Base-by-base conservation (phyloP, 2,888 invertebrate species). In the Chalcis sispes region DNA sequence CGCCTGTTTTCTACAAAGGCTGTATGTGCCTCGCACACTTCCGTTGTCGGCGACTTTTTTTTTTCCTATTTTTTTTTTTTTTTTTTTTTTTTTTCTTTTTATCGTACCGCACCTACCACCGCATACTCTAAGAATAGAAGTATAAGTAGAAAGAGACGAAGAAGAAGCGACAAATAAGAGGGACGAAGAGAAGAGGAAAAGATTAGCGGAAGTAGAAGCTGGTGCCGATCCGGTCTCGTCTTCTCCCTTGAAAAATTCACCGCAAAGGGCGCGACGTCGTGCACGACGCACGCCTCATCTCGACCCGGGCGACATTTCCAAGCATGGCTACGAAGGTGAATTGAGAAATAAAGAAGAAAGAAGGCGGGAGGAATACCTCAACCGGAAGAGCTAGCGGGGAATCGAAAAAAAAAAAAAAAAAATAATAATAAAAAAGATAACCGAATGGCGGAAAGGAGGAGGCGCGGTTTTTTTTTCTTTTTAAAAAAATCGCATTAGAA, bases 191-290 rank as follows among this genome's bases (percentile, higher is more conserved):
- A 7, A 27, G 29, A 48, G 13, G 50, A 23, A 72, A 67, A 67
- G 52, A 46, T 64, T 65, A 69, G 67, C 67, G 72, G 72, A 77
- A 64, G 72, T 54, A 65, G 48, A 59, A n/a, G 29, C 36, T 48
- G 18, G 15, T 25, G 46, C 18, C 54, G 20, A 18, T 1, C 18
- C 8, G 42, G 25, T 2, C n/a, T 18, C 7, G 27, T n/a, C n/a
- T n/a, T n/a, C n/a, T n/a, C n/a, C n/a, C n/a, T n/a, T n/a, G n/a
- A n/a, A n/a, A n/a, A n/a, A n/a, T 18, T 8, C 18, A 18, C 46
- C 52, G 25, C 27, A 15, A 25, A 27, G 59, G 69, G 54, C 67
- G 62, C 32, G 71, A 66, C 69, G 36, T 62, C 42, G n/a, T n/a
- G n/a, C 29, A 54, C 20, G 36, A n/a, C n/a, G n/a, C n/a, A n/a